Base-by-base conservation (phyloP, 1,140 invertebrate species). In the Liolophura sinensis region DNA sequence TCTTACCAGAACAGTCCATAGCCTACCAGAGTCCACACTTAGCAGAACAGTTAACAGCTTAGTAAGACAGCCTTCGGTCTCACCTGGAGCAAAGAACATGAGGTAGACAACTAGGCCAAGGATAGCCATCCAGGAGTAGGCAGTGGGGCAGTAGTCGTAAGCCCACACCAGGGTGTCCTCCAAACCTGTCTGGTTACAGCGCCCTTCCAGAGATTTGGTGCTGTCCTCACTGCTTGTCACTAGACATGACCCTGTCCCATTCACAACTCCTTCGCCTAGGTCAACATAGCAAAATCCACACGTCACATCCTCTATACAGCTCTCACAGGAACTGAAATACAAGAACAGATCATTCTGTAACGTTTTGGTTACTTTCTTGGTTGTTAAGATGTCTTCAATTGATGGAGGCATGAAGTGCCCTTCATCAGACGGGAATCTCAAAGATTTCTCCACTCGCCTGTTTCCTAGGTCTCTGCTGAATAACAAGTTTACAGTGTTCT, bases 1-100 rank as follows among this genome's bases (percentile, higher is more conserved):
- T 3, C 31, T 40, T 9, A 9, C 31, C 9, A 40, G 31, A 9
- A 40, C 31, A 40, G 31, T 9, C 31, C 31, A 40, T 40, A 40
- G 31, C 3, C 9, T 40, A 9, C 31, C 9, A 40, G 31, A 40
- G n/a, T n/a, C n/a, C n/a, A n/a, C n/a, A n/a, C n/a, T n/a, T n/a
- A n/a, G n/a, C n/a, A n/a, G n/a, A n/a, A n/a, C n/a, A n/a, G n/a
- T n/a, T n/a, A n/a, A 40, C 31, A 40, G 31, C 31, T 40, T 40
- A 9, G 3, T 40, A 40, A 9, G 31, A 40, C 31, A 40, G 31
- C 31, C 31, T 9, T 5, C 9, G 31, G 31, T 40, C 70, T 57
- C 72, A 87, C 86, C 87, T 71, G 87, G 86, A 40, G 87, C 85
- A 80, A 88, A 88, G 68, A 83, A 87, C 70, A 87, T 79, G 16